Evolutionary conservation across 2,113 vertebrate genomes (phyloP), one percentile per base, ranked within the genome.

Genomic region (Paradisaea rubra): DNA sequence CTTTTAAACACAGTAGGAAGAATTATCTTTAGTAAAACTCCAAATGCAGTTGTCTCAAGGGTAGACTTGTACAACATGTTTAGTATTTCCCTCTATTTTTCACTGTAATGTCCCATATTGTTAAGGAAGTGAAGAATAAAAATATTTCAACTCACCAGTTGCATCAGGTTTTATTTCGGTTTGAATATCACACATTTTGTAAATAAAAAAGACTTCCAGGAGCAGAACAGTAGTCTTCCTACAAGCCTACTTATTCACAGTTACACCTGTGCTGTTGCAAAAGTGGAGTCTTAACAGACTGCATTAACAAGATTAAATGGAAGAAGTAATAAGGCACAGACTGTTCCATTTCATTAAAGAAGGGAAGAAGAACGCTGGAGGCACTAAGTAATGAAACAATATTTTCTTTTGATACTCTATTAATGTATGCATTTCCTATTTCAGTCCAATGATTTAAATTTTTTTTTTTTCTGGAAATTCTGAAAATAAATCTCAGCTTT

Each of bases 241-340:
- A 37, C 73, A 69, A 57, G 83, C 70, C 59, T 85, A 74, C 90
- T 93, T 89, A 88, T 65, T 91, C 92, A 92, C 21, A 70, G 90
- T 94, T 83, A 95, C 42, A 96, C 96, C 94, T 97, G 69, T 88
- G 95, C 95, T 96, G 93, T 86, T 92, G 93, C 95, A 97, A 93
- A 97, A 96, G 78, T 76, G 78, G 86, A 97, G 96, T 96, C 97
- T 94, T 96, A 97, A 97, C 95, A 96, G 97, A 94, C 91, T 96
- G 93, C 92, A 96, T 97, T 98, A 98, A 98, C 97, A 96, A 98
- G 98, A 98, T 98, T 98, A 98, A 97, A 97, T 88, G 95, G 94
- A 95, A 97, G 97, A 97, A 95, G 97, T 92, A 98, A 97, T 97
- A 97, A 97, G 97, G 88, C 94, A 97, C 96, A 98, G 96, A 94